phyloP scores from a whole-genome alignment of 2,888 invertebrate species.

The Molanna angustata region DNA sequence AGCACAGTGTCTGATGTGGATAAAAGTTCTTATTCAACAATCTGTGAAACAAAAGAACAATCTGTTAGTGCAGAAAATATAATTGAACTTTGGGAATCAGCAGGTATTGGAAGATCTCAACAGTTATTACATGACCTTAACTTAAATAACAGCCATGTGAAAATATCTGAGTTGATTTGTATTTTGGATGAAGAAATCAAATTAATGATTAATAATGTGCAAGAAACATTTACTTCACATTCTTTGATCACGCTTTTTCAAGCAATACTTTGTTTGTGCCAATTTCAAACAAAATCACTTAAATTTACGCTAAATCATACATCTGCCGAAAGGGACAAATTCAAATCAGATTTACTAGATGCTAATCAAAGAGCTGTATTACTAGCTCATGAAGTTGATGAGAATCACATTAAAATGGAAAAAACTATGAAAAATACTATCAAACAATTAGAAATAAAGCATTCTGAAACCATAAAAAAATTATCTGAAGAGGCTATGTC shows the following conservation, averaged over 20 bases:
- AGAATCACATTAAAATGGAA: slow-evolving; percentile 81
- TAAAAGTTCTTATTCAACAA: no score
- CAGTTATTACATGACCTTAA: slow-evolving; percentile 66
- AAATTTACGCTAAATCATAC: slow-evolving; percentile 63
- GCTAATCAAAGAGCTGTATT: slow-evolving; percentile 78
- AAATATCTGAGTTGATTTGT: slow-evolving; percentile 60
- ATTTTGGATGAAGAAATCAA: slow-evolving; percentile 66
- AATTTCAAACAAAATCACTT: slow-evolving; percentile 62
- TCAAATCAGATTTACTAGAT: slow-evolving; percentile 74
- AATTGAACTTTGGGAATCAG: slow-evolving; percentile 70
- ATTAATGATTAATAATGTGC: slow-evolving; percentile 10
- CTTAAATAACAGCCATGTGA: slow-evolving; percentile 57
- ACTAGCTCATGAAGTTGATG: slow-evolving; percentile 89
- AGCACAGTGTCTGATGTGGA: no score
- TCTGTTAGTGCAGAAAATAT: slow-evolving; percentile 40
- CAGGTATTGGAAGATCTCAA: slow-evolving; percentile 64
- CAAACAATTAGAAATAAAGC: slow-evolving; percentile 70
- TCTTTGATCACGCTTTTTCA: slow-evolving; percentile 46
- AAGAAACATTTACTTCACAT: slow-evolving; percentile 45
- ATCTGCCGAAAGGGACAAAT: slow-evolving; percentile 74
- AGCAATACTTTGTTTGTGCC: slow-evolving; percentile 65
- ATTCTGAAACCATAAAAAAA: slow-evolving; percentile 71
- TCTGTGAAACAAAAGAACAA: slow-evolving; percentile 1
- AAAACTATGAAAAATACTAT: slow-evolving; percentile 68
- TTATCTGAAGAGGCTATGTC: slow-evolving; percentile 64